Evolutionary conservation across 35 echinoderm and acorn worm genomes (phyloP).

Genomic region (Ophiothrix spiculata): DNA sequence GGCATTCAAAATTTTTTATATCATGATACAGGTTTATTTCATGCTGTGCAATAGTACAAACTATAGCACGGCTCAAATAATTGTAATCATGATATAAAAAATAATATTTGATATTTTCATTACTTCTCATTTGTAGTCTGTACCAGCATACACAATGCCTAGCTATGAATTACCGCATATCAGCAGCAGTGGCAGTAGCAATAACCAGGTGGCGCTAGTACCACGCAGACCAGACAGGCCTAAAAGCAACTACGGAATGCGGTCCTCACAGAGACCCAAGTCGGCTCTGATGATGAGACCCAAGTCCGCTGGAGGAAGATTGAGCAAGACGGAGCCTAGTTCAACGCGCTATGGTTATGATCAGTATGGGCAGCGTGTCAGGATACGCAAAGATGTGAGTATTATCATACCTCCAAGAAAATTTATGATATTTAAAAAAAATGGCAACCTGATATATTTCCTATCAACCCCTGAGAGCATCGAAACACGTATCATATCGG

Average conservation of each 20-base stretch:
- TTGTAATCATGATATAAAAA: too few relatives aligned
- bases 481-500: too few relatives aligned
- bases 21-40: too few relatives aligned
- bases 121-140: too few relatives aligned
- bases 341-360: constrained; percentile 79
- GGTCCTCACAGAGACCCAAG: constrained; percentile 61
- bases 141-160: too few relatives aligned
- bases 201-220: background rate
- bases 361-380: constrained; percentile 32
- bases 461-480: too few relatives aligned
- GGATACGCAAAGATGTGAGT: constrained; percentile 9
- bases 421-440: too few relatives aligned
- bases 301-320: constrained; percentile 41
- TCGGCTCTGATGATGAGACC: constrained; percentile 54
- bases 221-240: constrained; percentile 74
- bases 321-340: constrained; percentile 34
- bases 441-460: too few relatives aligned
- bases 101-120: background rate
- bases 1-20: too few relatives aligned
- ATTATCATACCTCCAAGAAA: too few relatives aligned
- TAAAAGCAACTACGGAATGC: constrained; percentile 76
- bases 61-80: too few relatives aligned
- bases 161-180: background rate
- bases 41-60: too few relatives aligned
- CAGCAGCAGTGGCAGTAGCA: constrained; percentile 24